Percentiles rank a stretch among this genome's conserved stretches.
These are phyloP conservation scores for Ptyas mucosa DNA, from an alignment of 2,113 vertebrate genomes.

Conservation along the genomic window DNA sequence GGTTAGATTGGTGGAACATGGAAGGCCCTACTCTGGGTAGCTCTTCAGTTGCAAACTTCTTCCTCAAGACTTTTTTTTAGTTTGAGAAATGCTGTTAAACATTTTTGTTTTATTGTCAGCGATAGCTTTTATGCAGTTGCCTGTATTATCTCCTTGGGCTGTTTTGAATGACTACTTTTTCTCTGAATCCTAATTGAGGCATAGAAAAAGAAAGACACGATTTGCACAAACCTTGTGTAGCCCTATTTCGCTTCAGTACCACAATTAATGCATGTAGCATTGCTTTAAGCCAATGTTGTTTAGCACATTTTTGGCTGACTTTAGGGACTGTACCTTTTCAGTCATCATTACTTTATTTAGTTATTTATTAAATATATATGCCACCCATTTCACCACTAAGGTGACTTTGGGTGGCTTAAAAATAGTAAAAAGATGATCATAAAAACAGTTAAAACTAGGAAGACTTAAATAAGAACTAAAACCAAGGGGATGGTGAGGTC, in stretches of 20 bases:
- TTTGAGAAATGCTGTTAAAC: background rate
- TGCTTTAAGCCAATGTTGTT: background rate
- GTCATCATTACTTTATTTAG: background rate
- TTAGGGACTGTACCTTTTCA: background rate
- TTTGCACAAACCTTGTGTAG: background rate
- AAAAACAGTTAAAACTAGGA: background rate
- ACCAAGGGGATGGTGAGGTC: background rate
- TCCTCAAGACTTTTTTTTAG: background rate
- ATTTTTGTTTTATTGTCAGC: background rate
- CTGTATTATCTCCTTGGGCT: background rate
- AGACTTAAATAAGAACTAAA: background rate
- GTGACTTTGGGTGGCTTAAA: background rate
- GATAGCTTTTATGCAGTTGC: background rate
- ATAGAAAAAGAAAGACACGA: background rate
- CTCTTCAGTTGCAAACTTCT: background rate
- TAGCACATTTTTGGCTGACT: background rate
- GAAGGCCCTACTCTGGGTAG: background rate
- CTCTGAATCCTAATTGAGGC: background rate
- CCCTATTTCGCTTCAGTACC: background rate
- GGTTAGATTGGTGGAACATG: background rate
- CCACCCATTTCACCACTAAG: background rate
- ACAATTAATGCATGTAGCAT: background rate
- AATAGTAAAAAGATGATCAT: background rate
- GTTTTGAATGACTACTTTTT: background rate
- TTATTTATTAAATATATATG: background rate